Evolutionary conservation across 2,113 vertebrate genomes (phyloP).

Genomic region (Cercocebus atys): DNA sequence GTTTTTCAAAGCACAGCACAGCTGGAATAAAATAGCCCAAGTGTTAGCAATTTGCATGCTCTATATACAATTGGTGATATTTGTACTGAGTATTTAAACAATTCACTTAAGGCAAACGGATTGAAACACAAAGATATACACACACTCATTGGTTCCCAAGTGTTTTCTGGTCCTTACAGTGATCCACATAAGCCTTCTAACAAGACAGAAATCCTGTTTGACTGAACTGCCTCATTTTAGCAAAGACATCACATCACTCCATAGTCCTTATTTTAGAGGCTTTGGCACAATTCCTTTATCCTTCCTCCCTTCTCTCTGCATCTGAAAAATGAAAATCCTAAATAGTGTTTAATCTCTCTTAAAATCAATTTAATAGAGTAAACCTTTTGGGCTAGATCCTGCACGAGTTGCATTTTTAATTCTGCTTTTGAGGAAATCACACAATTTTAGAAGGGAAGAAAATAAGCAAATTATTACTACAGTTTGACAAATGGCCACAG

Average conservation of each 20-base stretch:
- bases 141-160: background rate
- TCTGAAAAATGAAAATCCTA: background rate
- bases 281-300: background rate
- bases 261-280: background rate
- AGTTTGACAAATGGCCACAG: background rate
- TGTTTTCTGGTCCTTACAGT: background rate
- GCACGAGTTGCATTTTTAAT: background rate
- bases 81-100: slow-evolving; percentile 49
- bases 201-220: background rate
- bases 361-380: background rate
- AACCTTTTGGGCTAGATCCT: background rate
- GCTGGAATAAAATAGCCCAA: slow-evolving; percentile 57
- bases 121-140: slow-evolving; percentile 16
- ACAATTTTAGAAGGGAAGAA: slow-evolving; percentile 10
- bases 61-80: slow-evolving; percentile 3
- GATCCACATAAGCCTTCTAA: background rate
- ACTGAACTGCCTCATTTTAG: background rate
- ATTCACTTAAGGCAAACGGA: slow-evolving; percentile 9
- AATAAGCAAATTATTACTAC: background rate
- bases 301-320: background rate
- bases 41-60: slow-evolving; percentile 58
- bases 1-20: slow-evolving; percentile 61
- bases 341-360: background rate
- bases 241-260: background rate
- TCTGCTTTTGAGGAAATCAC: background rate